Conservation (phyloP, 1,140 invertebrate species). For the Antheraea pernyi region DNA sequence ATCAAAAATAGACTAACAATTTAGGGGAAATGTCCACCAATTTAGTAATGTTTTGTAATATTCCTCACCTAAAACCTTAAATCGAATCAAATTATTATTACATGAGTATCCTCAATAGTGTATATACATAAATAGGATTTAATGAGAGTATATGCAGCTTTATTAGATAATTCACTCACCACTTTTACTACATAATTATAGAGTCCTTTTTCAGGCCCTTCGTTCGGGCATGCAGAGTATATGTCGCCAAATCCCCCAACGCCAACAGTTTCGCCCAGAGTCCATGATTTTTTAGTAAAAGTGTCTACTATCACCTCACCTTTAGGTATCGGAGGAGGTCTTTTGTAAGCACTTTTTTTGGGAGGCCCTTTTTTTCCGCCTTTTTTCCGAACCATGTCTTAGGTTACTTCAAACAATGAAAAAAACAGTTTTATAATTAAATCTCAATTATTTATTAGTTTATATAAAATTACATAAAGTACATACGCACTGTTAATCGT, state of each 20-base stretch:
- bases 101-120: too few species aligned
- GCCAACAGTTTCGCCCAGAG: conserved; percentile 91
- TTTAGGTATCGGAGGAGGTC: conserved; percentile 86
- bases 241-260: conserved; percentile 97
- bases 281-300: conserved; percentile 87
- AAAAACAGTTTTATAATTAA: not conserved
- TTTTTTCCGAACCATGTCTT: conserved; percentile 8
- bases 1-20: too few species aligned
- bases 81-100: too few species aligned
- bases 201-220: conserved; percentile 49
- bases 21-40: too few species aligned
- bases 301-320: conserved; percentile 89
- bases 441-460: not conserved
- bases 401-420: not conserved
- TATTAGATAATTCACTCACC: conserved; percentile 77
- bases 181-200: conserved; percentile 90
- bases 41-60: too few species aligned
- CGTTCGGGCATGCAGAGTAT: conserved; percentile 84
- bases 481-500: not conserved
- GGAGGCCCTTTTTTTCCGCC: conserved; percentile 69
- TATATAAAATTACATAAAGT: not conserved
- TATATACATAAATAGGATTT: too few species aligned
- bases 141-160: not conserved
- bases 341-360: conserved; percentile 85
- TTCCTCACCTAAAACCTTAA: too few species aligned